Conservation (phyloP, 2,888 invertebrate genomes). For the Caenorhabditis drosophilae region DNA sequence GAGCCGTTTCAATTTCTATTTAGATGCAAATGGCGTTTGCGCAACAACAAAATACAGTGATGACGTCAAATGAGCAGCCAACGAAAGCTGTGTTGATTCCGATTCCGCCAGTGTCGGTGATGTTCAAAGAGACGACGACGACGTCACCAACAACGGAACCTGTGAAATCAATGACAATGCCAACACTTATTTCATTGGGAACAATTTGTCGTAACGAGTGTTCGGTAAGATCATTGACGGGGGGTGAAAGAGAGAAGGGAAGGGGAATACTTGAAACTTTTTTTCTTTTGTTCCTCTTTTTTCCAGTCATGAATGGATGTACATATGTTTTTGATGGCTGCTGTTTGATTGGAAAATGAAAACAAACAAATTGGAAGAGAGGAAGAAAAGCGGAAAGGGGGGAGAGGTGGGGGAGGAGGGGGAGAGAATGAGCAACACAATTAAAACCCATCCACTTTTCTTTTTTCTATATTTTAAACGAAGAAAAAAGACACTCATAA, state of each 20-base stretch:
- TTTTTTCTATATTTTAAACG: too few species aligned
- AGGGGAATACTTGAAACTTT: too few species aligned
- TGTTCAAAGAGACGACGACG: constrained; percentile 1
- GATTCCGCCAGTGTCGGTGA: constrained; percentile 12
- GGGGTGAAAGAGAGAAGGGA: too few species aligned
- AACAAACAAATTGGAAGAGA: too few species aligned
- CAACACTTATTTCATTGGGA: constrained; percentile 14
- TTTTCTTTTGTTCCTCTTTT: too few species aligned
- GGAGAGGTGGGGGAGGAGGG: too few species aligned
- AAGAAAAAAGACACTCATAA: constrained; percentile 36
- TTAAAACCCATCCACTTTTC: too few species aligned
- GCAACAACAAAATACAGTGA: constrained; percentile 9
- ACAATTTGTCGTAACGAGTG: constrained; percentile 42
- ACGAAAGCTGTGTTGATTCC: constrained; percentile 21
- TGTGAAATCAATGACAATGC: neutral
- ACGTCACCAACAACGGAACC: neutral
- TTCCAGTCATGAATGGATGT: too few species aligned
- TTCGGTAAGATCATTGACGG: constrained; percentile 24
- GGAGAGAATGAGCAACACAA: too few species aligned
- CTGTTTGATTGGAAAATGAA: too few species aligned
- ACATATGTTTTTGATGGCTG: too few species aligned
- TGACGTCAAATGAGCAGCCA: constrained; percentile 3
- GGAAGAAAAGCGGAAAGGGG: too few species aligned
- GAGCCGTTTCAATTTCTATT: constrained; percentile 4
- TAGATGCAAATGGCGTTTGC: constrained; percentile 30